Percentiles rank a stretch among this genome's conserved stretches.
These are phyloP conservation scores for Apteryx mantelli DNA, from an alignment of 2,113 vertebrate genomes.

Conservation along the genomic window DNA sequence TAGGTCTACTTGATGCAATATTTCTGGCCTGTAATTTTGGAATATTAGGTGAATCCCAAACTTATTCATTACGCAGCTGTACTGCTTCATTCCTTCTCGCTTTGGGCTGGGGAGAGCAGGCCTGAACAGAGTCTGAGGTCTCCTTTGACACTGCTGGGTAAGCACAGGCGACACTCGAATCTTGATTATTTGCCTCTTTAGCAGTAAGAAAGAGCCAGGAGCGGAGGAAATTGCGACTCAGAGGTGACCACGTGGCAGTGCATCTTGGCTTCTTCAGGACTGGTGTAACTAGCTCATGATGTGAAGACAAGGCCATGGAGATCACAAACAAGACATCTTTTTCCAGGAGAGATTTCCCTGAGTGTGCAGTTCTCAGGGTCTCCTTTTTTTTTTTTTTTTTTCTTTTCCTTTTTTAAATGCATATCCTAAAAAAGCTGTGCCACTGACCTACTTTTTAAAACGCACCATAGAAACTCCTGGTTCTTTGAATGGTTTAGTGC, in stretches of 20 bases:
- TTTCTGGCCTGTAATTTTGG: not conserved
- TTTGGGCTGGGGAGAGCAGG: not conserved
- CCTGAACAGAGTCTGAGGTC: not conserved
- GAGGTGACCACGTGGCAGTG: not conserved
- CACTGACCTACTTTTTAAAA: slow-evolving; percentile 38
- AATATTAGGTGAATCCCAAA: not conserved
- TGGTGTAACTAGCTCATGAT: not conserved
- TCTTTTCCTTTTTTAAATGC: not conserved
- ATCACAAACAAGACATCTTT: not conserved
- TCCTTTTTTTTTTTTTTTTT: not conserved
- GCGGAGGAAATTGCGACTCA: slow-evolving; percentile 10
- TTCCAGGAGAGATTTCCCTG: not conserved
- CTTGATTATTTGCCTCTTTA: not conserved
- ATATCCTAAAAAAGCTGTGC: not conserved
- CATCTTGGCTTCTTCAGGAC: not conserved
- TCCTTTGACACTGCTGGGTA: not conserved
- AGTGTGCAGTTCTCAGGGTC: not conserved
- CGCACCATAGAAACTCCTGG: not conserved
- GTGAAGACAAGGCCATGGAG: not conserved
- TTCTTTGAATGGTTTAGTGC: not conserved
- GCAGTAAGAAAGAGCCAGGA: not conserved
- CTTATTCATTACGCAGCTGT: not conserved
- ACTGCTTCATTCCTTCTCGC: not conserved
- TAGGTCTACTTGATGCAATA: not conserved
- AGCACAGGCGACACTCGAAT: not conserved